phyloP scores from a whole-genome alignment of 2,113 vertebrate species.

The Macquaria ambigua region DNA sequence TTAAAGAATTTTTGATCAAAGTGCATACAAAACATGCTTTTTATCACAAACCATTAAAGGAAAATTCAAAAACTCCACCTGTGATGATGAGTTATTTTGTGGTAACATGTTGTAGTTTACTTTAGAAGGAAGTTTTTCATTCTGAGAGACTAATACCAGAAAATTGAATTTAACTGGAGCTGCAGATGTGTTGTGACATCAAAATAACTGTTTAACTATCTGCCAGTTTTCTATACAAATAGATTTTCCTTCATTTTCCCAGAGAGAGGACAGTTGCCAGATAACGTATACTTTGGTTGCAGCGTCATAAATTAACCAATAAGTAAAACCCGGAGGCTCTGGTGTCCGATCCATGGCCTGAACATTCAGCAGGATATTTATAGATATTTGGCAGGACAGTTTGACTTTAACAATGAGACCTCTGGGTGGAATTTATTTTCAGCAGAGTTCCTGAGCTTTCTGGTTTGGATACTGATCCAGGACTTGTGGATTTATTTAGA shows the following conservation, averaged over 20 bases:
- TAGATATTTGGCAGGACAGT: conserved; percentile 46
- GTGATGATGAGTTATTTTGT: background rate
- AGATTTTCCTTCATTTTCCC: conserved; percentile 16
- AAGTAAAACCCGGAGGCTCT: background rate
- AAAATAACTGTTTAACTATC: background rate
- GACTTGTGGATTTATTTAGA: conserved; percentile 31
- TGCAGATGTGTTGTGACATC: background rate
- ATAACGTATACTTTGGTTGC: background rate
- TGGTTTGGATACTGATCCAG: conserved; percentile 31
- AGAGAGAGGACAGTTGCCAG: background rate
- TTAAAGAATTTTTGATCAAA: background rate
- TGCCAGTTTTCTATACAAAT: background rate
- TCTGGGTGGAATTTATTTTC: conserved; percentile 31
- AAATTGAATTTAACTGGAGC: background rate
- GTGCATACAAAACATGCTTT: background rate
- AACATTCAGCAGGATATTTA: conserved; percentile 20
- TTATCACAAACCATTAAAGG: background rate
- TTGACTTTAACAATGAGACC: conserved; percentile 36
- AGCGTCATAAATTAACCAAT: background rate
- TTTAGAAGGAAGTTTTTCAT: background rate
- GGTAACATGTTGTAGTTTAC: background rate
- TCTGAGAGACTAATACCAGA: background rate
- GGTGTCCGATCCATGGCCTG: background rate
- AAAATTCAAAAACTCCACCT: background rate
- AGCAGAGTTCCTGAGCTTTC: conserved; percentile 18